Evolutionary conservation across 2,888 invertebrate species (phyloP), one percentile per base, ranked within the genome.

Genomic region (Rhingia rostrata): DNA sequence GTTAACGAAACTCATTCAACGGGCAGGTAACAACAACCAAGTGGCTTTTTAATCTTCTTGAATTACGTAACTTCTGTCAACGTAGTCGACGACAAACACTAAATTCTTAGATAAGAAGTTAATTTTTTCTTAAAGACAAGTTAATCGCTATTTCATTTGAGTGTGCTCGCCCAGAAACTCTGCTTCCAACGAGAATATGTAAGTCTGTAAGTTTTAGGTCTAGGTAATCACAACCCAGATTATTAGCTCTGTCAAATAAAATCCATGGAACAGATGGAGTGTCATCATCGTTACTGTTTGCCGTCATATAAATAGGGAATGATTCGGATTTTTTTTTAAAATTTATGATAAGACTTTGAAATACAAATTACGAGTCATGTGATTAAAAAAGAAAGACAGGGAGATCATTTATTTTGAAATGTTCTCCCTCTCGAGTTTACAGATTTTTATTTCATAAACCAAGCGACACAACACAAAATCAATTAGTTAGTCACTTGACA

Each of bases 351-450:
- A 81, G 64, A 64, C 37, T 53, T 66, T 41, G 14, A 35, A 54
- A 74, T 51, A 41, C 56, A 41, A 75, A 58, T 45, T 45, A 47
- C 33, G 74, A 51, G 58, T 70, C 81, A 81, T 81, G 75, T 81
- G 81, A 81, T 70, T 53, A 45, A 58, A 41, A 51, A 30, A 14
- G 37, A 12, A 45, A 30, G 22, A 43, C 41, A 33, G 22, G 2
- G 22, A 33, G 51, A n/a, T 5, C 30, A 37, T 6, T 12, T 3
- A 45, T 22, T 22, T 22, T 22, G 22, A 22, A 2, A 22, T 39
- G 37, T 45, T 43, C 61, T 47, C 45, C 37, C 2, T 35, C 33
- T 12, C 14, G 22, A 22, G 22, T 22, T n/a, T n/a, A n/a, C n/a
- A n/a, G n/a, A 22, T 22, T 12, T 47, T 6, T n/a, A 10, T n/a